Conservation (phyloP, 2,888 invertebrate genomes). For the Aleiodes alternator region DNA sequence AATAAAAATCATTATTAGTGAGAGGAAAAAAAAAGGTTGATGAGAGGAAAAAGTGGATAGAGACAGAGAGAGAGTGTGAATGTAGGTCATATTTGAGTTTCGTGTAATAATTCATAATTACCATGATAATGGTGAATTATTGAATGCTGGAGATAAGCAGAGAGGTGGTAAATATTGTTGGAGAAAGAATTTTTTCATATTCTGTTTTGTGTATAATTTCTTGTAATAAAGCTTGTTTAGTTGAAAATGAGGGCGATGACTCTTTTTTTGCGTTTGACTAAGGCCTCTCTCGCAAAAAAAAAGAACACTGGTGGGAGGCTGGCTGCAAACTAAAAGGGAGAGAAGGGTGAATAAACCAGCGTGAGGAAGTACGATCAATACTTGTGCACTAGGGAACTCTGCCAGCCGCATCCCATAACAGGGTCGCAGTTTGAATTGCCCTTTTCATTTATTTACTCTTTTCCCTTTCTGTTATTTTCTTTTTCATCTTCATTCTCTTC, state of each 20-base stretch:
- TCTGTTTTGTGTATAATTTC: neutral
- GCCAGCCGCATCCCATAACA: slow-evolving; percentile 46
- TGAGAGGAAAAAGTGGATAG: neutral
- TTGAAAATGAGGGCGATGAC: neutral
- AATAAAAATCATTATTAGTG: neutral
- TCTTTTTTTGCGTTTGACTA: slow-evolving; percentile 5
- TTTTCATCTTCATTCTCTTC: slow-evolving; percentile 20
- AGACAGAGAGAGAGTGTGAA: neutral
- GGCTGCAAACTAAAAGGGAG: slow-evolving; percentile 26
- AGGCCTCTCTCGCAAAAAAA: slow-evolving; percentile 3
- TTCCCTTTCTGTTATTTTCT: slow-evolving; percentile 19
- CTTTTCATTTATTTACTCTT: slow-evolving; percentile 21
- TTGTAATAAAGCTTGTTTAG: neutral
- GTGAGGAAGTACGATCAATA: slow-evolving; percentile 66
- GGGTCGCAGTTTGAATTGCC: slow-evolving; percentile 44
- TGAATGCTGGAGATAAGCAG: slow-evolving; percentile 43
- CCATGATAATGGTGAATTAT: neutral
- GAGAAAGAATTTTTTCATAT: slow-evolving; percentile 1
- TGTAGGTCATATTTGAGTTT: neutral
- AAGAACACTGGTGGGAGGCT: slow-evolving; percentile 25
- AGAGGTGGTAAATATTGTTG: slow-evolving; percentile 52
- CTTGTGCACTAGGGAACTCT: slow-evolving; percentile 65
- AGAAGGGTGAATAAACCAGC: slow-evolving; percentile 28
- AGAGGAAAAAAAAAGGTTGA: neutral
- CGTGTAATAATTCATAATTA: slow-evolving; percentile 1